phyloP scores from a whole-genome alignment of 2,888 invertebrate species.

The Tenthredo livida region DNA sequence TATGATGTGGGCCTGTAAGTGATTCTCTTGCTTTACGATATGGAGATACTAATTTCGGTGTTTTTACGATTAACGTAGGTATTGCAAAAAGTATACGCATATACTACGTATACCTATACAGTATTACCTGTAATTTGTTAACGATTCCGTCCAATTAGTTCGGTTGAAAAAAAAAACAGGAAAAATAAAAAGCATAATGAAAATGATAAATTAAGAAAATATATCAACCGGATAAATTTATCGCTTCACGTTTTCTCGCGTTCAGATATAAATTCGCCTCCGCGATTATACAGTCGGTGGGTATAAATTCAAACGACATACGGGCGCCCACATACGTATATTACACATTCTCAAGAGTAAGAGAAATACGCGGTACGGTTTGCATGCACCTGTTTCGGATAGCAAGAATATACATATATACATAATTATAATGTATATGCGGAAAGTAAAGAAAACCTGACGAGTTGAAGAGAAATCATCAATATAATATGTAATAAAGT shows the following conservation, averaged over 20 bases:
- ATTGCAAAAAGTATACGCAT: not conserved
- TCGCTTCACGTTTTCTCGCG: not conserved
- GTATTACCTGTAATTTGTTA: not conserved
- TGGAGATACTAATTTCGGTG: not conserved
- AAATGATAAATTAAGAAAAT: not conserved
- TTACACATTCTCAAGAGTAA: not conserved
- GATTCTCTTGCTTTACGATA: not conserved
- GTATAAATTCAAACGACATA: not conserved
- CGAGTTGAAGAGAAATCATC: not conserved
- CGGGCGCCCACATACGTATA: slow-evolving; percentile 26
- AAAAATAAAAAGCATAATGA: not conserved
- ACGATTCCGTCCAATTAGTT: not conserved
- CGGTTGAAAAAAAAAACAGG: not conserved
- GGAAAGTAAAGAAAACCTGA: not conserved
- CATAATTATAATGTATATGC: not conserved
- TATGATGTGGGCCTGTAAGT: not conserved
- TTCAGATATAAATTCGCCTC: not conserved
- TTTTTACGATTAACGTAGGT: not conserved
- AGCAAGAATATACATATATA: not conserved
- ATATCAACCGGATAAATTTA: not conserved
- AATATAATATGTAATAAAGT: not conserved
- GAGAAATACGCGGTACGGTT: not conserved
- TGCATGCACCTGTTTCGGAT: slow-evolving; percentile 17
- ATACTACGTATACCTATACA: not conserved
- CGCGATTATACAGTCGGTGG: not conserved